phyloP scores from a whole-genome alignment of 2,113 vertebrate genomes.

The Micronisus gabar region DNA sequence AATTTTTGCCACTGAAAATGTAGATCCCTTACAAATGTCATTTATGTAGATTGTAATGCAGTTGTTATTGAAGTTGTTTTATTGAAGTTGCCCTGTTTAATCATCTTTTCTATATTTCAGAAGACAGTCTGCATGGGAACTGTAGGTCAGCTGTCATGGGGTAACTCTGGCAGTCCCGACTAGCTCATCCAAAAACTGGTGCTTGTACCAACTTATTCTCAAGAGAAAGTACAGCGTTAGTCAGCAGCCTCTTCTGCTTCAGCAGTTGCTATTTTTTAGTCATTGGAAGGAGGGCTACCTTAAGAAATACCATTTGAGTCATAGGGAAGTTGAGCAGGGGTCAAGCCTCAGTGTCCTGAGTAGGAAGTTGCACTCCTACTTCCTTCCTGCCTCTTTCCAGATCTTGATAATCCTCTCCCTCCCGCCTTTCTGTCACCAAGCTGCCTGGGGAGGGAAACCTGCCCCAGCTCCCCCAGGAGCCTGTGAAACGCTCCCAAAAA shows the following conservation, averaged over 20 bases:
- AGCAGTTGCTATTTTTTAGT: background rate
- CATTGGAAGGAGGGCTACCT: constrained; percentile 1
- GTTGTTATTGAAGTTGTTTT: background rate
- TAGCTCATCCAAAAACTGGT: background rate
- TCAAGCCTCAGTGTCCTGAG: constrained; percentile 21
- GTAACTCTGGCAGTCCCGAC: background rate
- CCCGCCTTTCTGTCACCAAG: background rate
- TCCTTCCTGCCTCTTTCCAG: constrained; percentile 31
- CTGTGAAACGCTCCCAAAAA: background rate
- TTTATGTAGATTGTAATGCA: background rate
- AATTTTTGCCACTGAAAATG: background rate
- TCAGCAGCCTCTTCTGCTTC: constrained; percentile 15
- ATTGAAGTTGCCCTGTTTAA: background rate
- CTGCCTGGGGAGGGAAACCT: background rate
- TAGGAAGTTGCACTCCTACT: constrained; percentile 35
- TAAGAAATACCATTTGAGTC: constrained; percentile 49
- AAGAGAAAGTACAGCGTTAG: background rate
- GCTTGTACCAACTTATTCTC: background rate
- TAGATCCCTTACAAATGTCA: background rate
- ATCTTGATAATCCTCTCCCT: background rate
- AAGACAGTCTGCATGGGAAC: background rate
- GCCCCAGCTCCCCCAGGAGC: background rate
- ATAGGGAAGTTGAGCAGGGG: background rate
- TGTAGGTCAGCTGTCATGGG: background rate
- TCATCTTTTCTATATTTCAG: background rate